Evolutionary conservation across 1,140 invertebrate species (phyloP), one percentile per base, ranked within the genome.

Genomic region (Ceratina japonica): DNA sequence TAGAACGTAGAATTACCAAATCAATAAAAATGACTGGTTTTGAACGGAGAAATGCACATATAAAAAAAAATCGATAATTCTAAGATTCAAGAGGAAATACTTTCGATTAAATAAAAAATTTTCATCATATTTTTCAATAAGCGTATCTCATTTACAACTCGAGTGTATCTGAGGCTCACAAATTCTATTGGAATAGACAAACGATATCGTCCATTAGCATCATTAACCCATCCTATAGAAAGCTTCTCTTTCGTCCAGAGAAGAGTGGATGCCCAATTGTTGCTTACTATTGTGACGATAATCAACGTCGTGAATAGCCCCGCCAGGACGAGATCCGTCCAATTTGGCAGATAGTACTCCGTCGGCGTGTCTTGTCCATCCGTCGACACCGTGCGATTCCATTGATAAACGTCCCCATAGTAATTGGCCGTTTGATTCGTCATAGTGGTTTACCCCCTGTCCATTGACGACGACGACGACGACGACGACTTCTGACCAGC

Each of bases 281-380:
- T 63, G 24, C 91, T 92, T 86, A 92, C 91, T 80, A 92, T 90
- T 20, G 91, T 92, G 66, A 92, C 88, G 70, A 91, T 87, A 79
- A 92, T 92, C 66, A 92, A 86, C 37, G 88, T 85, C 64, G 84
- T 91, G 81, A 92, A 91, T 56, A 91, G 86, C 10, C 86, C 83
- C 16, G 91, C 87, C 59, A 92, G 71, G 37, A 90, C 66, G 16
- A 91, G 81, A 80, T 92, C 90, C 8, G 79, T 86, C 91, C 91
- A 92, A 66, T 85, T 69, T 12, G 89, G 87, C 59, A 87, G 73
- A 16, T 87, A 89, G 44, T 86, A 85, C 77, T 74, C 80, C 54
- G 69, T 71, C 24, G 63, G 54, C 52, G 65, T 59, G 62, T 79
- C 70, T 81, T n/a, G 80, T 31, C 81, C 73, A 12, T 75, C 61